phyloP scores from a whole-genome alignment of 2,113 vertebrate species.

The Glaucomys volans region DNA sequence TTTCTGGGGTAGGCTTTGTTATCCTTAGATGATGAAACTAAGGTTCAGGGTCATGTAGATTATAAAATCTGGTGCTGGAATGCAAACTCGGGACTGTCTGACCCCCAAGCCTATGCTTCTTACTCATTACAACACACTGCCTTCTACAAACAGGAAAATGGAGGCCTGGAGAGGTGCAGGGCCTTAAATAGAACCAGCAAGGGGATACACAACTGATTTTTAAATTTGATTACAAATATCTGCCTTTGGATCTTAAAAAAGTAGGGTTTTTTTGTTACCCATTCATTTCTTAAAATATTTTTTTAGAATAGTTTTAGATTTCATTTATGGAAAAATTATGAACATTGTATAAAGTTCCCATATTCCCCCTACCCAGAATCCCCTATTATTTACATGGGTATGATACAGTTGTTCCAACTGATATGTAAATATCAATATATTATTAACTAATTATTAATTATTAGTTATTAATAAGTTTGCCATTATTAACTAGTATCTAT shows the following conservation, averaged over 20 bases:
- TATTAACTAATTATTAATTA: not conserved
- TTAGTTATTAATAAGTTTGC: not conserved
- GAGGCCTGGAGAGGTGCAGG: not conserved
- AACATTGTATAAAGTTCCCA: not conserved
- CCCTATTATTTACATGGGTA: not conserved
- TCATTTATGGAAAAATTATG: not conserved
- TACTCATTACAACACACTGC: not conserved
- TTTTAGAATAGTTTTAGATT: slow-evolving; percentile 25
- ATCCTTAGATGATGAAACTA: not conserved
- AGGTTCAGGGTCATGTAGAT: not conserved
- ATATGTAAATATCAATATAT: not conserved
- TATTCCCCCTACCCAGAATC: not conserved
- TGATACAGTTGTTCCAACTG: not conserved
- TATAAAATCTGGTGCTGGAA: not conserved
- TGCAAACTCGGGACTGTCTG: not conserved
- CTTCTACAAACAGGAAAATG: not conserved
- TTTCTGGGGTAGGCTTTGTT: not conserved
- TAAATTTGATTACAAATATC: not conserved
- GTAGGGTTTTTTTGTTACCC: not conserved
- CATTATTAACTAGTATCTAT: not conserved
- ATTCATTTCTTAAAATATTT: not conserved
- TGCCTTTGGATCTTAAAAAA: not conserved
- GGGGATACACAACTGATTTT: not conserved
- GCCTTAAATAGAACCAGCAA: not conserved
- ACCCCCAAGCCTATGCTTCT: not conserved